Percentiles rank a stretch among this genome's conserved stretches.
These are phyloP conservation scores for Ctena decussata DNA, from an alignment of 2,888 invertebrate species.

Conservation along the genomic window DNA sequence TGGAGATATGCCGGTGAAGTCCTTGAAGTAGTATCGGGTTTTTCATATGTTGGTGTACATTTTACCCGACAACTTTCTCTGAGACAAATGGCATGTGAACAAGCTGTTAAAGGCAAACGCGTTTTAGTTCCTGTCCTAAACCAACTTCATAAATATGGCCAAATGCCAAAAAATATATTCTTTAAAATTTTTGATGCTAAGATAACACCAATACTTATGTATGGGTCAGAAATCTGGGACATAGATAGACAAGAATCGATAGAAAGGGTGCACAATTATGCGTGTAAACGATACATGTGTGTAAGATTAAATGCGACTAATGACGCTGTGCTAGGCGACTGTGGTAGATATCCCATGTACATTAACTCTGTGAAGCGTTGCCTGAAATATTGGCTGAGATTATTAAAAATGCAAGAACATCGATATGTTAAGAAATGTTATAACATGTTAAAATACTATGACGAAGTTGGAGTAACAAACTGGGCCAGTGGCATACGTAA, in stretches of 20 bases:
- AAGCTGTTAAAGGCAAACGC: conserved; percentile 13
- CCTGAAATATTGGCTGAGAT: conserved; percentile 27
- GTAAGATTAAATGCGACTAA: not conserved
- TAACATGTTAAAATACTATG: conserved; percentile 7
- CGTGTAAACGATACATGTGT: not conserved
- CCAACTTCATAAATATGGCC: not conserved
- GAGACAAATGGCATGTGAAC: conserved; percentile 3
- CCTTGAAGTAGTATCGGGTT: conserved; percentile 16
- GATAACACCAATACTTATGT: conserved; percentile 36
- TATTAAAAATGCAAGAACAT: not conserved
- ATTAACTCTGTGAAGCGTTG: conserved; percentile 10
- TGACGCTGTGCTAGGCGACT: conserved; percentile 19
- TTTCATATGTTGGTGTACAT: conserved; percentile 35
- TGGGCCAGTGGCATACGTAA: conserved; percentile 10
- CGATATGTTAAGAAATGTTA: conserved; percentile 21
- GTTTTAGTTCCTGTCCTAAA: not conserved
- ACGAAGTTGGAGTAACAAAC: conserved; percentile 5
- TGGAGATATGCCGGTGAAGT: conserved; percentile 24
- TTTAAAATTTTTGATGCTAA: conserved; percentile 20
- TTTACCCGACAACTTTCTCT: not conserved
- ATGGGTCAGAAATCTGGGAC: conserved; percentile 27
- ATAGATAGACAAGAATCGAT: not conserved
- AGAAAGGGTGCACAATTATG: not conserved
- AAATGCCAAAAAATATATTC: not conserved
- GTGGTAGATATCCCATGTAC: conserved; percentile 21